Percentiles rank a stretch among this genome's conserved stretches.
Conservation (phyloP, 2,888 invertebrate species). For the Lobophora halterata region DNA sequence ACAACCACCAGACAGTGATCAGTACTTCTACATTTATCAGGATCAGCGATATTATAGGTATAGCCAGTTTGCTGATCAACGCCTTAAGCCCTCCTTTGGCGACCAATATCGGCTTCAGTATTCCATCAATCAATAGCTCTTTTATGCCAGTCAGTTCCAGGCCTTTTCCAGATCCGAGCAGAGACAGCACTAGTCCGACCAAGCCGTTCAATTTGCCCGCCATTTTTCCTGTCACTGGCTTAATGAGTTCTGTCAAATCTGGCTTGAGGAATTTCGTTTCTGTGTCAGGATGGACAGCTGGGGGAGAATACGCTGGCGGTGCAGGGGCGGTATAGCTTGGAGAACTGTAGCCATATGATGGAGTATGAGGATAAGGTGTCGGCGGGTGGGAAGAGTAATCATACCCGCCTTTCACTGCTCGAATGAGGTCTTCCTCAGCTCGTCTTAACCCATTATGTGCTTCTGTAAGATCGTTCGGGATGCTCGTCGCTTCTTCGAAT, state of each 20-base stretch:
- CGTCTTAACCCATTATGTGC: slow-evolving; percentile 4
- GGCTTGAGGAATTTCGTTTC: slow-evolving; percentile 42
- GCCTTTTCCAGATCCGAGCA: slow-evolving; percentile 52
- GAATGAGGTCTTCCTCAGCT: slow-evolving; percentile 15
- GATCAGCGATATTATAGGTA: slow-evolving; percentile 64
- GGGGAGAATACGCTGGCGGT: slow-evolving; percentile 21
- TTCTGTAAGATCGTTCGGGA: slow-evolving; percentile 10
- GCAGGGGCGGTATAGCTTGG: slow-evolving; percentile 16
- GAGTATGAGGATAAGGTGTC: slow-evolving; percentile 24
- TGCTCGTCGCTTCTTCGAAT: slow-evolving; percentile 9
- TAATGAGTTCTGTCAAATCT: slow-evolving; percentile 45
- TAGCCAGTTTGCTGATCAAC: slow-evolving; percentile 61
- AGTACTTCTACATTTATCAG: slow-evolving; percentile 69
- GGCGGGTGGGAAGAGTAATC: slow-evolving; percentile 23
- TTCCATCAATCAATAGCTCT: slow-evolving; percentile 60
- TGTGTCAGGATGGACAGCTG: slow-evolving; percentile 26
- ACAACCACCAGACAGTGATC: slow-evolving; percentile 72
- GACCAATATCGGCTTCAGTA: slow-evolving; percentile 58
- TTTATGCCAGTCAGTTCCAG: slow-evolving; percentile 56
- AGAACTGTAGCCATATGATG: slow-evolving; percentile 29
- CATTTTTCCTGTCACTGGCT: slow-evolving; percentile 53
- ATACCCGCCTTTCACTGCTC: slow-evolving; percentile 26
- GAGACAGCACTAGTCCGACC: slow-evolving; percentile 53
- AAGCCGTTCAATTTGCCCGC: slow-evolving; percentile 58
- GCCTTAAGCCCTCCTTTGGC: slow-evolving; percentile 65